Evolutionary conservation across 1,140 invertebrate species (phyloP).

Genomic region (Lordiphosa clarofinis): DNA sequence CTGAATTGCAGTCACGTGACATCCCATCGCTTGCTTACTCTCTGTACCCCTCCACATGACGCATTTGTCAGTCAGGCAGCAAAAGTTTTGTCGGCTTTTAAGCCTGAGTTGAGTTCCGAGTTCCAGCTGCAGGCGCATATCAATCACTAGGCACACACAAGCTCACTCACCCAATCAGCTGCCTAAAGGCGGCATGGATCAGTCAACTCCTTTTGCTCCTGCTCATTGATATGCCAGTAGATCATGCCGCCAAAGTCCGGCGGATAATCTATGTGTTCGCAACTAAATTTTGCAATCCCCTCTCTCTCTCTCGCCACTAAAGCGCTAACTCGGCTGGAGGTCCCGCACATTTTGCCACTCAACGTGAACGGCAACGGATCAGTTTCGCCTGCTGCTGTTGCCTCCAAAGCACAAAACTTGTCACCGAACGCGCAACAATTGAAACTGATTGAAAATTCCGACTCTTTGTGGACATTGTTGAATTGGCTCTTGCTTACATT

Average conservation of each 20-base stretch:
- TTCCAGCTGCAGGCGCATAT: conserved; percentile 49
- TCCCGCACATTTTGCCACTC: conserved; percentile 66
- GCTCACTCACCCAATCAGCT: conserved; percentile 37
- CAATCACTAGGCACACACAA: conserved; percentile 45
- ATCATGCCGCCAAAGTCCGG: conserved; percentile 60
- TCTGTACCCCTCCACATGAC: conserved; percentile 32
- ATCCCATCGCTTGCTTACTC: conserved; percentile 2
- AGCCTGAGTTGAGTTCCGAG: conserved; percentile 2
- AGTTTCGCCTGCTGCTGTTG: neutral
- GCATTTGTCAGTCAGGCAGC: conserved; percentile 66
- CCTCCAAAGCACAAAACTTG: conserved; percentile 39
- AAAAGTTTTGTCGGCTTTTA: conserved; percentile 60
- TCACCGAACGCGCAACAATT: conserved; percentile 73
- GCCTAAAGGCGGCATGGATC: conserved; percentile 59
- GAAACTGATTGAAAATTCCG: conserved; percentile 76
- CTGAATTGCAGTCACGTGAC: conserved; percentile 18
- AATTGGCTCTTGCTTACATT: conserved; percentile 37
- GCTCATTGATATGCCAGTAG: conserved; percentile 71
- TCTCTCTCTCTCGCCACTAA: conserved; percentile 21
- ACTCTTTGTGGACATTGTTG: conserved; percentile 12
- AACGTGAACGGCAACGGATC: conserved; percentile 11
- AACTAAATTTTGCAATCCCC: conserved; percentile 64
- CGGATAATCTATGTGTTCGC: conserved; percentile 73
- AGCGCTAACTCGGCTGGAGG: conserved; percentile 71
- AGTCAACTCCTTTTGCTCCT: conserved; percentile 23